Evolutionary conservation across 2,888 invertebrate genomes (phyloP).

Genomic region (Choristoneura rosaceana): DNA sequence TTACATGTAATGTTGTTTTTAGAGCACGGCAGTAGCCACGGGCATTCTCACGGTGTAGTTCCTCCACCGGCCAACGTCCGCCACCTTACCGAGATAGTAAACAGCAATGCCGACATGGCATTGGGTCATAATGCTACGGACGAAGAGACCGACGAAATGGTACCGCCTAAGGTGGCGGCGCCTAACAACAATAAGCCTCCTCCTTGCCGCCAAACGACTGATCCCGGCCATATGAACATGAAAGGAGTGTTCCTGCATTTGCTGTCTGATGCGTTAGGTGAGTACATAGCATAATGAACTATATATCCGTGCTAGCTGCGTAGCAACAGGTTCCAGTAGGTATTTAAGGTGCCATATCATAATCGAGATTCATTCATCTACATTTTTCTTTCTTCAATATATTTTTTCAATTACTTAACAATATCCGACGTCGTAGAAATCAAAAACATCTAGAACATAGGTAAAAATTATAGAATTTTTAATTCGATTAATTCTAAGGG

Average conservation of each 20-base stretch:
- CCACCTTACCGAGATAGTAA: conserved; percentile 78
- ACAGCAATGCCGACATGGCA: conserved; percentile 81
- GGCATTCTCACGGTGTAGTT: conserved; percentile 87
- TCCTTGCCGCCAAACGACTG: conserved; percentile 64
- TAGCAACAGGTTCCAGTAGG: too few species aligned
- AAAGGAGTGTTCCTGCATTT: conserved; percentile 99
- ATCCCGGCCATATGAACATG: conserved; percentile 98
- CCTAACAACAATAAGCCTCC: conserved; percentile 73
- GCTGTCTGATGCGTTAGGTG: conserved; percentile 97
- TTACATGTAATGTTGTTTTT: background rate
- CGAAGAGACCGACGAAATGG: conserved; percentile 81
- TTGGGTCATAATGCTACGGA: conserved; percentile 77
- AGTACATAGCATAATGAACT: conserved; percentile 52
- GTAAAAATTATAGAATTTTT: too few species aligned
- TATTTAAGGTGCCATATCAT: too few species aligned
- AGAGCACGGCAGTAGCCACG: conserved; percentile 91
- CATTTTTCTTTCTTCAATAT: too few species aligned
- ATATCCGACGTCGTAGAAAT: too few species aligned
- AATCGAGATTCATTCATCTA: too few species aligned
- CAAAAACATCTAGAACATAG: too few species aligned
- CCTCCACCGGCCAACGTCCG: conserved; percentile 79
- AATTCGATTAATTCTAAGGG: too few species aligned
- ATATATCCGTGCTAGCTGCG: too few species aligned
- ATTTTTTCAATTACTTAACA: too few species aligned
- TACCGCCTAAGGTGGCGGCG: conserved; percentile 64